phyloP scores from a whole-genome alignment of 2,113 vertebrate genomes.

The Alligator sinensis region DNA sequence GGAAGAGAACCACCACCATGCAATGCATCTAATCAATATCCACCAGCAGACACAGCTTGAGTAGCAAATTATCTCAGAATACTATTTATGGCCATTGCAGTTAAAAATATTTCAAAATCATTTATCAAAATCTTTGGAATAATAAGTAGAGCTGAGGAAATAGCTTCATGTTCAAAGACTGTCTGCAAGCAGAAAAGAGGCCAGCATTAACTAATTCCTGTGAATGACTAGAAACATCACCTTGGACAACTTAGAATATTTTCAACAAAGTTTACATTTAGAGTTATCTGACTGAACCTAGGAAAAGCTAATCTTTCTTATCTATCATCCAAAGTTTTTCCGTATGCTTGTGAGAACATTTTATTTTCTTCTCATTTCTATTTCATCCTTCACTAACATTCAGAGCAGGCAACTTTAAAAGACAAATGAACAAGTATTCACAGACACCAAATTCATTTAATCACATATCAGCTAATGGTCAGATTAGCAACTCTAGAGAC shows the following conservation, averaged over 20 bases:
- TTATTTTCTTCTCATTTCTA: not conserved
- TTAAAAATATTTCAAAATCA: not conserved
- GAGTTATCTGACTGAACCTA: not conserved
- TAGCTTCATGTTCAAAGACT: not conserved
- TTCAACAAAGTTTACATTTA: not conserved
- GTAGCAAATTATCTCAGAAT: not conserved
- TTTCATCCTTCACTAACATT: not conserved
- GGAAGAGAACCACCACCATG: not conserved
- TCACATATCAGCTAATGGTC: not conserved
- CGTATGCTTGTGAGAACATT: not conserved
- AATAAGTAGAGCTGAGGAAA: not conserved
- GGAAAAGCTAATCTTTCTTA: not conserved
- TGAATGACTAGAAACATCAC: not conserved
- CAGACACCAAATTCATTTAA: not conserved
- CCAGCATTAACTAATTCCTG: not conserved
- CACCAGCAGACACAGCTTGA: not conserved
- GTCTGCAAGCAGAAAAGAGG: not conserved
- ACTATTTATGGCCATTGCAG: not conserved
- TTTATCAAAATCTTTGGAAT: not conserved
- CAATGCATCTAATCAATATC: not conserved
- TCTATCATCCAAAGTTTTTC: not conserved
- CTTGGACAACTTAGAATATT: not conserved
- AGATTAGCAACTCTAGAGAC: not conserved
- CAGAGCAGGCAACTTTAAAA: not conserved
- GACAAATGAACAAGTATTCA: not conserved